phyloP scores from a whole-genome alignment of 2,888 invertebrate genomes.

The Gisinianus flammeolus region DNA sequence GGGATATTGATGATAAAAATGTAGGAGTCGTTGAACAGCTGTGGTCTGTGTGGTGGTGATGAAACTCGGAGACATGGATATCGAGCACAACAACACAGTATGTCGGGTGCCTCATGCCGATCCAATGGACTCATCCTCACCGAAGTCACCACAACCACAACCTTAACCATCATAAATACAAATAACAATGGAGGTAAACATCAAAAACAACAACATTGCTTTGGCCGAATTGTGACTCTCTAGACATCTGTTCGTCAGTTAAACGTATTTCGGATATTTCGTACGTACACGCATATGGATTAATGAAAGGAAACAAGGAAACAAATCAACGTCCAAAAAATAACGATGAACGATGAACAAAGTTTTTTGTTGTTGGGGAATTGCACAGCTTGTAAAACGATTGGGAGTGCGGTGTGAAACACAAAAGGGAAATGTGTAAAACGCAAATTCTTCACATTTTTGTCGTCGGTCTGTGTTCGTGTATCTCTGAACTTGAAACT shows the following conservation, averaged over 20 bases:
- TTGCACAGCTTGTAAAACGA: no score
- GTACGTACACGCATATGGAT: not conserved
- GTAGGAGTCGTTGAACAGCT: conserved; percentile 54
- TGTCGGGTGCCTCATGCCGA: conserved; percentile 49
- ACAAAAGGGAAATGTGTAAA: no score
- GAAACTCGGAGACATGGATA: not conserved
- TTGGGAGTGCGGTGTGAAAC: no score
- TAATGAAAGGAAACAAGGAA: not conserved
- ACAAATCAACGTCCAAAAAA: not conserved
- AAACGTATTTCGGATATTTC: not conserved
- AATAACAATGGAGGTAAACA: not conserved
- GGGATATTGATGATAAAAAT: not conserved
- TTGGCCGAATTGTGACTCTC: not conserved
- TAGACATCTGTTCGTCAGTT: not conserved
- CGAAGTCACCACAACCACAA: conserved; percentile 44
- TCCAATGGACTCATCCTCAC: conserved; percentile 53
- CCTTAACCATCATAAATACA: not conserved
- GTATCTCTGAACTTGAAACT: no score
- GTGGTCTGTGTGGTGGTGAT: conserved; percentile 50
- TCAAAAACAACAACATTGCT: not conserved
- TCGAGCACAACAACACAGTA: conserved; percentile 34
- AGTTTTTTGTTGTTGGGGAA: no score
- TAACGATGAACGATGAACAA: no score
- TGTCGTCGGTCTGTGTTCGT: no score
- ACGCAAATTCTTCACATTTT: no score